Percentiles rank a stretch among this genome's conserved stretches.
phyloP scores from a whole-genome alignment of 2,797 vertebrate genomes.

The Erithacus rubecula region DNA sequence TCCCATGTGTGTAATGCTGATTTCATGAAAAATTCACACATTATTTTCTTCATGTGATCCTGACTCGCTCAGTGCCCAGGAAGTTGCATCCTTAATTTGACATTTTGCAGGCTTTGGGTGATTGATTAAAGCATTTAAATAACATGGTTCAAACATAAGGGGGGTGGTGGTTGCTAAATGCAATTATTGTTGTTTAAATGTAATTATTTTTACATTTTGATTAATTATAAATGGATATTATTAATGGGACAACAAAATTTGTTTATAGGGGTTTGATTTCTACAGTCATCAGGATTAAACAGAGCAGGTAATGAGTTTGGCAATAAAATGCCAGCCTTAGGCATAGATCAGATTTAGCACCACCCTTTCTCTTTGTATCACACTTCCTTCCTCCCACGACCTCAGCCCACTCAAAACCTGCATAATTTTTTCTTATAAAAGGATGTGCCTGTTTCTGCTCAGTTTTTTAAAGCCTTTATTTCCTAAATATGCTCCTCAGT shows the following conservation, averaged over 20 bases:
- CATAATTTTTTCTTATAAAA: background rate
- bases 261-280: background rate
- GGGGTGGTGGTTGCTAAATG: background rate
- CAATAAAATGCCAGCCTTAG: slow-evolving; percentile 32
- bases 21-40: background rate
- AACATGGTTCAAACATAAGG: background rate
- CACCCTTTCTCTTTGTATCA: slow-evolving; percentile 29
- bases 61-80: background rate
- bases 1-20: background rate
- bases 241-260: background rate
- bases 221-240: slow-evolving; percentile 27
- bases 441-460: slow-evolving; percentile 5
- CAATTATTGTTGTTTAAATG: background rate
- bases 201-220: slow-evolving; percentile 23
- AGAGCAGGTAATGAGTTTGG: slow-evolving; percentile 21
- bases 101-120: slow-evolving; percentile 6
- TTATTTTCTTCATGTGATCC: slow-evolving; percentile 6
- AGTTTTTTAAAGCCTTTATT: slow-evolving; percentile 8
- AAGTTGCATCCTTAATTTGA: slow-evolving; percentile 5
- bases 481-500: background rate
- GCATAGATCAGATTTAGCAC: slow-evolving; percentile 30
- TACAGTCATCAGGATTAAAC: slow-evolving; percentile 9
- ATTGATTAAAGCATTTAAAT: background rate
- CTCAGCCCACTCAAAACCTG: slow-evolving; percentile 53
- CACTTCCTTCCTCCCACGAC: slow-evolving; percentile 22